A percentile compares a stretch with the other conserved stretches of the same genome.
Conservation (phyloP, 2,113 vertebrate genomes). For the Pseudopipra pipra region DNA sequence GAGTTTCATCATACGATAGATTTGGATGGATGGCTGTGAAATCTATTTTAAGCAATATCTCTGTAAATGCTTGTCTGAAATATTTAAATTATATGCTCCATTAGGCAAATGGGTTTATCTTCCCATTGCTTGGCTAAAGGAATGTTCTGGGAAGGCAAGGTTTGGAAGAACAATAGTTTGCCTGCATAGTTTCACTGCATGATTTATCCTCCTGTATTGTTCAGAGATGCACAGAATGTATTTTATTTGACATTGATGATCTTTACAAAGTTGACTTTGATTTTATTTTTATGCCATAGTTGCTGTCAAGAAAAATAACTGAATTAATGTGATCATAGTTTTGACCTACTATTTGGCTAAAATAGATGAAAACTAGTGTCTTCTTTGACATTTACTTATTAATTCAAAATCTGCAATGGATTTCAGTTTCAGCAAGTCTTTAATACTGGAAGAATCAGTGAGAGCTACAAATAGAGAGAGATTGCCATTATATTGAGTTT, state of each 20-base stretch:
- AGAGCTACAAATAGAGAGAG: neutral
- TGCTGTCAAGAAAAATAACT: neutral
- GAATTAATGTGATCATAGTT: neutral
- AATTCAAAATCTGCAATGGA: neutral
- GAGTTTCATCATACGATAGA: neutral
- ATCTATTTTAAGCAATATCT: slow-evolving; percentile 21
- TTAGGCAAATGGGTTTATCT: slow-evolving; percentile 42
- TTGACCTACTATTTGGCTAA: neutral
- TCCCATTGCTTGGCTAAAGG: slow-evolving; percentile 19
- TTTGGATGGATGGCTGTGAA: neutral
- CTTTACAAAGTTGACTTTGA: neutral
- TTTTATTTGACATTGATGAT: neutral
- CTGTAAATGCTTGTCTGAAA: slow-evolving; percentile 17
- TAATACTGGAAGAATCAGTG: neutral
- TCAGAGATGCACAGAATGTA: neutral
- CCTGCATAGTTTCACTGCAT: neutral
- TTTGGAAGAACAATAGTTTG: slow-evolving; percentile 8
- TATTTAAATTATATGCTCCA: slow-evolving; percentile 7
- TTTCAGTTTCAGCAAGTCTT: neutral
- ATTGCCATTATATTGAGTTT: neutral
- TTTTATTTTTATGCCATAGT: neutral
- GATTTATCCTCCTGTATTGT: neutral
- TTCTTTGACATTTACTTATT: neutral
- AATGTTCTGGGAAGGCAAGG: slow-evolving; percentile 11
- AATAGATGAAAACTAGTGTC: neutral